phyloP scores from a whole-genome alignment of 30 jellyfish, hydroid and myxozoan genomes.

The Aurelia aurita region DNA sequence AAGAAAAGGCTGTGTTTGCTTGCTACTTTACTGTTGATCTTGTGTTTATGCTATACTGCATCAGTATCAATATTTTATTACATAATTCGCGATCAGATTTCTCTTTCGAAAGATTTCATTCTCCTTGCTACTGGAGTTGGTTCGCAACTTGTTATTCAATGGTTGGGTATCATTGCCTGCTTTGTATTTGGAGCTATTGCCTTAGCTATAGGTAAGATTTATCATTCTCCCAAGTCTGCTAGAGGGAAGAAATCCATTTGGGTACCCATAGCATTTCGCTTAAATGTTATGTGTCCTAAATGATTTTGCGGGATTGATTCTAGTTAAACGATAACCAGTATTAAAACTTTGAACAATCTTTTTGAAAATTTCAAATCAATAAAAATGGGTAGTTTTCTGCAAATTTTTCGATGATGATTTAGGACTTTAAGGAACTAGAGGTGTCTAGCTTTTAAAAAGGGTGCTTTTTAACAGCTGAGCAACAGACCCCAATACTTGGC shows the following conservation, averaged over 20 bases:
- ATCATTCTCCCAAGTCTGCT: neutral
- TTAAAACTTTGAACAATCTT: too few species aligned
- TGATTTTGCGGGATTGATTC: too few species aligned
- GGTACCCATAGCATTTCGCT: too few species aligned
- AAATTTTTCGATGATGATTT: too few species aligned
- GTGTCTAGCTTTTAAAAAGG: too few species aligned
- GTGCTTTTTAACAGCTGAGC: too few species aligned
- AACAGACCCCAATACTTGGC: too few species aligned
- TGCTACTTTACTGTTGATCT: neutral
- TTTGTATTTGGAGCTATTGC: constrained; percentile 49
- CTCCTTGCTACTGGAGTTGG: constrained; percentile 64
- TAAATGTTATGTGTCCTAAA: too few species aligned
- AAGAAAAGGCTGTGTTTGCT: constrained; percentile 5
- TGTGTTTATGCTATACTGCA: neutral
- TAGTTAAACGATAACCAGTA: too few species aligned
- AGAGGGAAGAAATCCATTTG: neutral
- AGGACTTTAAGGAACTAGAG: too few species aligned
- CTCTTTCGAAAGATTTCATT: neutral
- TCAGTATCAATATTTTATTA: constrained; percentile 45
- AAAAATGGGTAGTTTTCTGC: too few species aligned
- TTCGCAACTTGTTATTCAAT: constrained; percentile 48
- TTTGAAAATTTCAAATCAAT: too few species aligned
- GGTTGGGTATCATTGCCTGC: constrained; percentile 69
- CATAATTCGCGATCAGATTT: constrained; percentile 40
- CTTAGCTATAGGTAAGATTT: constrained; percentile 42